phyloP scores from a whole-genome alignment of 1,140 invertebrate species.

The Phocides pigmalion region DNA sequence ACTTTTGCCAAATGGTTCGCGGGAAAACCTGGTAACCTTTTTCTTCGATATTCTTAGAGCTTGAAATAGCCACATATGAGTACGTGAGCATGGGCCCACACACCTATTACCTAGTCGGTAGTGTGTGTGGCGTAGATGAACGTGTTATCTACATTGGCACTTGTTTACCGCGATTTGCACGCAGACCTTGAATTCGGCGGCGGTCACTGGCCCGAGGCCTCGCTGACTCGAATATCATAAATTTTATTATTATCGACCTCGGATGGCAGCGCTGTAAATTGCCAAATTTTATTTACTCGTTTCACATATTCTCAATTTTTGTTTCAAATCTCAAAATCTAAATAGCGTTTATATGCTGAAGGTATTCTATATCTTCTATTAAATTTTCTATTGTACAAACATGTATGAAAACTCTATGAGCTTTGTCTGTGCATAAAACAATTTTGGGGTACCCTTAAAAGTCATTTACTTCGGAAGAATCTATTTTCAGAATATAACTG shows the following conservation, averaged over 20 bases:
- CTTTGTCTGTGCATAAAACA: too few species aligned
- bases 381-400: too few species aligned
- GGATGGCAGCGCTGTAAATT: constrained; percentile 41
- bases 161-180: constrained; percentile 70
- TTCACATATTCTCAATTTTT: not conserved
- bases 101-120: constrained; percentile 30
- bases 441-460: too few species aligned
- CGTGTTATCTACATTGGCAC: constrained; percentile 58
- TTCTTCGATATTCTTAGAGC: constrained; percentile 10
- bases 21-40: constrained; percentile 27
- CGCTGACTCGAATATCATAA: constrained; percentile 50
- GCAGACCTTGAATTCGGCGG: constrained; percentile 79
- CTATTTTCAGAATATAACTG: too few species aligned
- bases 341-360: too few species aligned
- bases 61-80: constrained; percentile 22
- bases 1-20: not conserved
- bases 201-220: constrained; percentile 73
- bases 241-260: constrained; percentile 47
- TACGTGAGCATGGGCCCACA: not conserved
- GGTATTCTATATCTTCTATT: too few species aligned
- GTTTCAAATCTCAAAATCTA: not conserved
- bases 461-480: too few species aligned
- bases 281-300: constrained; percentile 37
- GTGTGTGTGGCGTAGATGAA: constrained; percentile 30
- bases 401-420: too few species aligned